Evolutionary conservation across 2,113 vertebrate species (phyloP), one percentile per base, ranked within the genome.

Genomic region (Sphaerodactylus townsendi): DNA sequence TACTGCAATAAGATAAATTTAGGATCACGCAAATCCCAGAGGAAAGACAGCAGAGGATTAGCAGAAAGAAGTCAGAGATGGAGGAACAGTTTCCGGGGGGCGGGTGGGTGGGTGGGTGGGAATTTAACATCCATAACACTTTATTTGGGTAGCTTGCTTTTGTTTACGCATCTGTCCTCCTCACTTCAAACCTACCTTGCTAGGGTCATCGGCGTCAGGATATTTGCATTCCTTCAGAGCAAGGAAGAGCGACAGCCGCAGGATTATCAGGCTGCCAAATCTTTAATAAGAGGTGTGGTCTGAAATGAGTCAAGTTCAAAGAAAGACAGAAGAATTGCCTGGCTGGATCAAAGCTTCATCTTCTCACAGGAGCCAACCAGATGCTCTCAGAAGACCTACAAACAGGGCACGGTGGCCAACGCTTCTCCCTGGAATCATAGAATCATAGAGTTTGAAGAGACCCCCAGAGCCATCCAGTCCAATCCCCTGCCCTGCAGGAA

Each of bases 41-140:
- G 88, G 90, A 91, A 90, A 92, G 88, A 92, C 89, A 91, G 89
- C 82, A 77, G 87, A 76, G 92, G 93, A 94, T 94, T 94, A 93
- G 91, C 90, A 87, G 88, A 91, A 93, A 92, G 59, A 92, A 89
- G 92, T 87, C 89, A 92, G 62, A 74, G 84, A 90, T 62, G 66
- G 37, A 37, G 84, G 87, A 84, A 89, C 89, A 87, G 77, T 87
- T 92, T 90, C 90, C 89, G 87, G 81, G 1, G 90, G 85, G 91
- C 33, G 13, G 14, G 33, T n/a, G n/a, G 64, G 23, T 85, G 76
- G 83, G 79, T 86, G 89, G 87, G 23, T n/a, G n/a, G n/a, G n/a
- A n/a, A n/a, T 11, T 84, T 89, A 81, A 88, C 88, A 87, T 91
- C 89, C 91, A 92, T 92, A 75, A 88, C 87, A 90, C 71, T 85